phyloP scores from a whole-genome alignment of 2,113 vertebrate genomes.

The Vombatus ursinus region DNA sequence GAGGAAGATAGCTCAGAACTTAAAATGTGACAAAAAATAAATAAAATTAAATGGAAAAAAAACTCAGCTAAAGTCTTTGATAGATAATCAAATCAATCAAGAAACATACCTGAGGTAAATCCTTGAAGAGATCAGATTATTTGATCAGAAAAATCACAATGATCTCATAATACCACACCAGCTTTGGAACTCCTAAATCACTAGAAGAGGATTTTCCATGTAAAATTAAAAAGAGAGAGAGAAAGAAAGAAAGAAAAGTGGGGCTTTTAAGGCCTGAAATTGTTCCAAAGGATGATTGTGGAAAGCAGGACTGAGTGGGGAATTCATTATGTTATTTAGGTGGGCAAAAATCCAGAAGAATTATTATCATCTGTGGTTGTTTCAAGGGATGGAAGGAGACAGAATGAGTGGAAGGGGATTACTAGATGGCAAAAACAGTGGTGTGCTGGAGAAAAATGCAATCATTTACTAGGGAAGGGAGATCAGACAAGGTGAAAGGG shows the following conservation, averaged over 20 bases:
- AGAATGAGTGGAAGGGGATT: background rate
- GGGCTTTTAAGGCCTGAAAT: background rate
- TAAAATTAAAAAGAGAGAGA: background rate
- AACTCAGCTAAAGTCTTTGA: background rate
- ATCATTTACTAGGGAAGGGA: background rate
- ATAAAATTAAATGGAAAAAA: background rate
- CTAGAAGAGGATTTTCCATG: background rate
- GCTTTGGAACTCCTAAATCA: background rate
- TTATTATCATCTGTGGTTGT: background rate
- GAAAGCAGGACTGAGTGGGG: background rate
- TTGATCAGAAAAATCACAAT: background rate
- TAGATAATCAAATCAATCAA: background rate
- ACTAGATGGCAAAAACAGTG: background rate
- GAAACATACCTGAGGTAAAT: background rate
- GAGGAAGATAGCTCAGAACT: no score
- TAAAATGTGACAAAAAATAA: no score
- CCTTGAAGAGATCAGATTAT: background rate
- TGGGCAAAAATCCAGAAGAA: background rate
- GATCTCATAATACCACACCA: background rate
- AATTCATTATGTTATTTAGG: background rate
- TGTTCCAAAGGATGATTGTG: background rate
- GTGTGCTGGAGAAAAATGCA: background rate
- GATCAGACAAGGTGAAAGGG: background rate
- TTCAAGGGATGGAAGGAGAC: background rate
- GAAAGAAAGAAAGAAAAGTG: background rate